Percentiles rank a stretch among this genome's conserved stretches.
Conservation (phyloP, 1,140 invertebrate genomes). For the Cotesia vestalis region DNA sequence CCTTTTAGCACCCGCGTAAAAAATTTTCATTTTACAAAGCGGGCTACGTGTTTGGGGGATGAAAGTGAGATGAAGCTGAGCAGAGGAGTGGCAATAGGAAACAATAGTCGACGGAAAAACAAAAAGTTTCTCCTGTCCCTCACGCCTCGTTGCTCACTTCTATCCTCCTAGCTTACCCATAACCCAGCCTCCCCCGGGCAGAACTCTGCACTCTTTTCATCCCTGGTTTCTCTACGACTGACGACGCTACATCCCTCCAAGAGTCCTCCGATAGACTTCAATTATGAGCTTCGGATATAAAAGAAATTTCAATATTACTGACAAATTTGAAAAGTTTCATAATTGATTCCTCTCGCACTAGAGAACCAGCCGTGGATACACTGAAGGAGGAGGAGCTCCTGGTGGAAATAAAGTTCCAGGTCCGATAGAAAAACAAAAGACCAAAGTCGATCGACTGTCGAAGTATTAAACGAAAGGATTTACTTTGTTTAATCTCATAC, state of each 20-base stretch:
- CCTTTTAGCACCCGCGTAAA: slow-evolving; percentile 28
- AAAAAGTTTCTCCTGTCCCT: slow-evolving; percentile 57
- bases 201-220: slow-evolving; percentile 33
- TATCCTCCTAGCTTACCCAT: slow-evolving; percentile 18
- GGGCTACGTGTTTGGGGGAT: slow-evolving; percentile 33
- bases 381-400: not conserved
- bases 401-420: slow-evolving; percentile 20
- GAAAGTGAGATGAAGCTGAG: slow-evolving; percentile 27
- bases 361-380: not conserved
- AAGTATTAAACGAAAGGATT: slow-evolving; percentile 30
- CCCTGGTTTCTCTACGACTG: slow-evolving; percentile 40
- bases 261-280: slow-evolving; percentile 62
- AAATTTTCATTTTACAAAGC: slow-evolving; percentile 47
- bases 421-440: slow-evolving; percentile 25
- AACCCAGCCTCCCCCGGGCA: not conserved
- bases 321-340: slow-evolving; percentile 67
- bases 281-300: slow-evolving; percentile 63
- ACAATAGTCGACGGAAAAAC: slow-evolving; percentile 64
- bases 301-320: slow-evolving; percentile 68
- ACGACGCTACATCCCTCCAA: slow-evolving; percentile 43
- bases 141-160: slow-evolving; percentile 40
- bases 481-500: not conserved
- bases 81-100: slow-evolving; percentile 51
- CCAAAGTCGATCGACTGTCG: slow-evolving; percentile 25
- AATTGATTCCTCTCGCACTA: slow-evolving; percentile 63